Evolutionary conservation across 2,797 vertebrate genomes (phyloP).

Genomic region (Vespertilio murinus): DNA sequence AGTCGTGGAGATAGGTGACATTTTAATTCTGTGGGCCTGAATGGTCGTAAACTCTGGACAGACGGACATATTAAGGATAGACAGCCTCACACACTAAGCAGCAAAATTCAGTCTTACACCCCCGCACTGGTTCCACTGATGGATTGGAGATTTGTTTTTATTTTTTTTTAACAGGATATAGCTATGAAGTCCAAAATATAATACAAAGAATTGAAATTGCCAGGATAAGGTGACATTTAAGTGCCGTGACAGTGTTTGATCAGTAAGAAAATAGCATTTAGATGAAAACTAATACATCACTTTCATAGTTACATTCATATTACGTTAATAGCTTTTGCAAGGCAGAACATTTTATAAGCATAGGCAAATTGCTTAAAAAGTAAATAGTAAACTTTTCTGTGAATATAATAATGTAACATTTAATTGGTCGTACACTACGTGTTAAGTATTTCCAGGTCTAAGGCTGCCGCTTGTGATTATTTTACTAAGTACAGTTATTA

Average conservation of each 20-base stretch:
- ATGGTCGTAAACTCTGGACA: neutral
- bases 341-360: slow-evolving; percentile 1
- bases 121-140: neutral
- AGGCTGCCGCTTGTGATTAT: slow-evolving; percentile 20
- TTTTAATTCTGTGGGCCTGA: neutral
- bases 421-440: slow-evolving; percentile 29
- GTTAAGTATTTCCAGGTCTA: slow-evolving; percentile 12
- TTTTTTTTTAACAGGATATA: neutral
- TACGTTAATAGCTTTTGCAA: slow-evolving; percentile 18
- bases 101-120: neutral
- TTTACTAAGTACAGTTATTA: slow-evolving; percentile 49
- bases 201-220: slow-evolving; percentile 33
- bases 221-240: neutral
- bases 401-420: slow-evolving; percentile 25
- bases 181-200: slow-evolving; percentile 19
- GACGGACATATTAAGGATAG: neutral
- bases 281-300: slow-evolving; percentile 28
- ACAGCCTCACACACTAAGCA: neutral
- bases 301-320: slow-evolving; percentile 19
- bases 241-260: neutral
- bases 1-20: neutral
- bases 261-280: slow-evolving; percentile 29
- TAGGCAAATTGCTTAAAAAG: neutral
- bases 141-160: neutral
- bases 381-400: neutral